phyloP scores from a whole-genome alignment of 2,888 invertebrate species.

The Crossocerus cetratus region DNA sequence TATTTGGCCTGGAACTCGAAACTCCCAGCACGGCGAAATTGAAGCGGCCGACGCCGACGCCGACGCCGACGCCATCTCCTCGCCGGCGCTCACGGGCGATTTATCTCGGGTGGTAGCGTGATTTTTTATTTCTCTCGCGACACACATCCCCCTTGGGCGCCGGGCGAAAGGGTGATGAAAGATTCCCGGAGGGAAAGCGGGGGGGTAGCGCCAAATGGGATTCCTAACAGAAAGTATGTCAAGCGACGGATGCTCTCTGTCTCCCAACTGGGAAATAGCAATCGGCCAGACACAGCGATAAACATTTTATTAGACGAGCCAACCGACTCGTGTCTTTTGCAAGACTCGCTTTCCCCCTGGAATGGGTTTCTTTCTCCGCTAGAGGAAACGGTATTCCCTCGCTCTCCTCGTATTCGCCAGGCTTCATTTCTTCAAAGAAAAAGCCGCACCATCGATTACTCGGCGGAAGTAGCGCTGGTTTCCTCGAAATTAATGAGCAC shows the following conservation, averaged over 20 bases:
- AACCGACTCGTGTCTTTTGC: too few species aligned
- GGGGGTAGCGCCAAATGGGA: too few species aligned
- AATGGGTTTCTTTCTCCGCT: neutral
- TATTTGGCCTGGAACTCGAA: conserved; percentile 5
- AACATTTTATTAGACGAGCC: too few species aligned
- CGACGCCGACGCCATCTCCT: too few species aligned
- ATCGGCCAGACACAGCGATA: conserved; percentile 13
- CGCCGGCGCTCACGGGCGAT: too few species aligned
- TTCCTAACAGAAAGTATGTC: too few species aligned
- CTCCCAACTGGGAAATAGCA: too few species aligned
- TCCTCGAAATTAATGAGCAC: conserved; percentile 51
- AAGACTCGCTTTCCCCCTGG: neutral
- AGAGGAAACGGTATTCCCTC: neutral
- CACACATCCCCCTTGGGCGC: neutral
- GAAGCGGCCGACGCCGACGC: neutral
- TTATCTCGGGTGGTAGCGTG: too few species aligned
- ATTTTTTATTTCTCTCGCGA: too few species aligned
- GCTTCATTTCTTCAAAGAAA: neutral
- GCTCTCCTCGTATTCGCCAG: neutral
- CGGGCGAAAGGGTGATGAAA: conserved; percentile 6
- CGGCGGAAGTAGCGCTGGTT: neutral
- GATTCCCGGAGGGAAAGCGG: too few species aligned
- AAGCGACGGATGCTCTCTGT: too few species aligned
- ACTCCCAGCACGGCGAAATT: conserved; percentile 12
- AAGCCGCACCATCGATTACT: neutral